These are phyloP conservation scores for Callipepla squamata DNA, from an alignment of 2,113 vertebrate genomes.

Conservation along the genomic window DNA sequence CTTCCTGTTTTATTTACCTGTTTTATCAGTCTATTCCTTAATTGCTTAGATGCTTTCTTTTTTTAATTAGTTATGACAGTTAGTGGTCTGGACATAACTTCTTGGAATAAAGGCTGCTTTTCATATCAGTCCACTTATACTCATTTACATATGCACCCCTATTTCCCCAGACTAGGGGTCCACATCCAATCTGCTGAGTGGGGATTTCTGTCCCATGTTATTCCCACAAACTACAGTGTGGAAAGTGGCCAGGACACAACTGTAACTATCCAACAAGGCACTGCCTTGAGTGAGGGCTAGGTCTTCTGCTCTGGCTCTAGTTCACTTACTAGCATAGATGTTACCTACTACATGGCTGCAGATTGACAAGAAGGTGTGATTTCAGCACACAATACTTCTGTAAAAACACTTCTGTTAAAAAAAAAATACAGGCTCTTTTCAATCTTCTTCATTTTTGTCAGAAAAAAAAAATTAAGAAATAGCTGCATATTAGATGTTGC, in stretches of 20 bases:
- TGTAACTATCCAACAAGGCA: background rate
- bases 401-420: background rate
- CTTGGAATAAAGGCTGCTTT: background rate
- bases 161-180: background rate
- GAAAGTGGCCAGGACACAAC: background rate
- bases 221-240: rapidly evolving
- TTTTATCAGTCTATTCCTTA: background rate
- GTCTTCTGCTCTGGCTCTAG: background rate
- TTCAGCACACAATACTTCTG: background rate
- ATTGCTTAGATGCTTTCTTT: background rate
- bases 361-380: background rate
- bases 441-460: background rate
- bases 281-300: background rate
- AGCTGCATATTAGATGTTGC: rapidly evolving
- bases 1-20: background rate
- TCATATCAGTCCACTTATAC: background rate
- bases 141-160: background rate
- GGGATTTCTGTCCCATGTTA: background rate
- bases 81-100: background rate
- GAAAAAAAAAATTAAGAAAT: background rate
- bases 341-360: background rate
- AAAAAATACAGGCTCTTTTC: background rate
- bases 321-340: background rate
- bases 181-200: background rate
- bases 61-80: background rate